Evolutionary conservation across 2,888 invertebrate genomes (phyloP), one percentile per base, ranked within the genome.

Genomic region (Operophtera brumata): DNA sequence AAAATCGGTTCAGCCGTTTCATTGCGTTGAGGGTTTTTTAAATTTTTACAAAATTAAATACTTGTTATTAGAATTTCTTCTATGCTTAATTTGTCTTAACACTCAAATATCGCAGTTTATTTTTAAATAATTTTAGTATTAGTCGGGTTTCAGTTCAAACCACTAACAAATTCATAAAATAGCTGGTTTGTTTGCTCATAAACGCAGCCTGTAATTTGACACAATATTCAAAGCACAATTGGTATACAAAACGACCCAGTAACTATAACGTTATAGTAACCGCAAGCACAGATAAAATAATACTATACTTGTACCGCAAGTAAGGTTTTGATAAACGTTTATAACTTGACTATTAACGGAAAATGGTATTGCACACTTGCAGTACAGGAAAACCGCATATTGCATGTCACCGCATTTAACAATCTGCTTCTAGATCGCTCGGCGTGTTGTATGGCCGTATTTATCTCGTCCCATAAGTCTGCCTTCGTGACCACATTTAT

Each of bases 401-500:
- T 59, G 57, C 64, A 65, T 57, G 67, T 69, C 66, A 70, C 57
- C 53, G 61, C 53, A 49, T 49, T 54, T 66, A 65, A 64, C 65
- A 36, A 41, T 48, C 11, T 3, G 47, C 34, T 44, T 47, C 36
- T 45, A 35, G 45, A 49, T 54, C 35, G 44, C 34, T 26, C 37
- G 36, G 13, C 30, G 45, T 55, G 43, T 47, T 34, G 7, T 43
- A 53, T 43, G 34, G 51, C 44, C 57, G 71, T 74, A 75, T 77
- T 73, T 72, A 61, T 70, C 69, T 75, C 69, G 69, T 63, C 65
- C 73, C 73, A 76, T 77, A 74, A 78, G 70, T 77, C 77, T 30
- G 9, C 12, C 30, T 42, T 10, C 20, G 30, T 11, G 20, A n/a
- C n/a, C 9, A 9, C n/a, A 39, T 14, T 39, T 10, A 25, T 25